Conservation (phyloP, 1,140 invertebrate species). For the Brachionus asplanchnoidis region DNA sequence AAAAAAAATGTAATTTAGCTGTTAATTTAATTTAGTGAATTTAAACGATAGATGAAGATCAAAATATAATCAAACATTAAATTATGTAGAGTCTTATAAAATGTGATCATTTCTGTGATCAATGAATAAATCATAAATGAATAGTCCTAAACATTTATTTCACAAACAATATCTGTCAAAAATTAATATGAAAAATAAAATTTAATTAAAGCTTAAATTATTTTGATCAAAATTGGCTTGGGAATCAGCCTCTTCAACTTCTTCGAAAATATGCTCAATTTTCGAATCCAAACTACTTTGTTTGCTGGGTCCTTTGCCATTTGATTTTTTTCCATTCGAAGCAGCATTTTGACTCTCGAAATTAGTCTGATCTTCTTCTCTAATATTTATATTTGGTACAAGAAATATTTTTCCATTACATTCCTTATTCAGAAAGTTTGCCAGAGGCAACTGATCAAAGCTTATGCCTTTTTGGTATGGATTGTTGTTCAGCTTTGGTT, state of each 20-base stretch:
- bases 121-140: not conserved
- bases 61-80: too few relatives aligned
- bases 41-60: too few relatives aligned
- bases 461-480: not conserved
- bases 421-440: not conserved
- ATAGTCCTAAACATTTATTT: not conserved
- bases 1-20: too few relatives aligned
- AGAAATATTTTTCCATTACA: not conserved
- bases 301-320: not conserved
- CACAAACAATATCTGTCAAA: not conserved
- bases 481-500: not conserved
- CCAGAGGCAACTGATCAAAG: not conserved
- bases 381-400: not conserved
- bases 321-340: not conserved
- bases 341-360: not conserved
- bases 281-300: conserved; percentile 54
- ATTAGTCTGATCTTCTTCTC: not conserved
- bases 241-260: conserved; percentile 17
- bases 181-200: not conserved
- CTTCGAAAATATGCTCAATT: conserved; percentile 54
- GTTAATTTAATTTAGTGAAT: too few relatives aligned
- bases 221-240: conserved; percentile 5
- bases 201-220: not conserved
- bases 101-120: too few relatives aligned
- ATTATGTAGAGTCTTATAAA: too few relatives aligned